Evolutionary conservation across 2,888 invertebrate genomes (phyloP).

Genomic region (Oxyscelio sp.): DNA sequence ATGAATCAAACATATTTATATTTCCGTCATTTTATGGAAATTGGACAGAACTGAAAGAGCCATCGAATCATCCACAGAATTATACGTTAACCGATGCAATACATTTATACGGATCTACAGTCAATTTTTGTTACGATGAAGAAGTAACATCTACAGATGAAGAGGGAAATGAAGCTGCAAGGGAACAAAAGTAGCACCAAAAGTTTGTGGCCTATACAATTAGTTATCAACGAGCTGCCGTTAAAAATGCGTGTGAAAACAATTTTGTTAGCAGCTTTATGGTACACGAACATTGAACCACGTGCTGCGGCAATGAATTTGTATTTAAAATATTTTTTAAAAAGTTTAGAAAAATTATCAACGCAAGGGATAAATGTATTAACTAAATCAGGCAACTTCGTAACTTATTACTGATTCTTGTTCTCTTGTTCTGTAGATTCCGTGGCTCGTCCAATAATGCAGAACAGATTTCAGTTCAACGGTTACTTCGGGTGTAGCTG

Average conservation of each 20-base stretch:
- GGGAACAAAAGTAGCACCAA: background rate
- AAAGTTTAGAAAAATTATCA: conserved; percentile 20
- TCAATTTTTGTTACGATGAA: conserved; percentile 1
- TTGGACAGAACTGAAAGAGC: conserved; percentile 9
- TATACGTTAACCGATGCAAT: conserved; percentile 11
- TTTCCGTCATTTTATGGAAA: conserved; percentile 17
- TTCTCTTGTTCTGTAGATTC: too few relatives aligned
- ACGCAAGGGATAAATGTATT: conserved; percentile 27
- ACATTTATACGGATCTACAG: background rate
- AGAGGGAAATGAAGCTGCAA: conserved; percentile 5
- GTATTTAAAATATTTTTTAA: conserved; percentile 35
- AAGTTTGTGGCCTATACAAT: too few relatives aligned
- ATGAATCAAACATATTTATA: conserved; percentile 16
- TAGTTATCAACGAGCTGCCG: too few relatives aligned
- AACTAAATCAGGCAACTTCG: background rate
- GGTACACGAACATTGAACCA: conserved; percentile 20
- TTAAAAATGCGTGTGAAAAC: conserved; percentile 14
- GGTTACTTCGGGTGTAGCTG: too few relatives aligned
- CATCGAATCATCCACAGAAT: conserved; percentile 2
- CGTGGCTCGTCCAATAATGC: conserved; percentile 25
- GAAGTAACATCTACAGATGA: conserved; percentile 13
- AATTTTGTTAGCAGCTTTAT: conserved; percentile 45
- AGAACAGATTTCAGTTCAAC: conserved; percentile 41
- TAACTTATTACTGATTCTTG: conserved; percentile 5
- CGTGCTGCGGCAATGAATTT: conserved; percentile 33